These are phyloP conservation scores for Stratiomys singularior DNA, from an alignment of 2,888 invertebrate species.

Conservation along the genomic window DNA sequence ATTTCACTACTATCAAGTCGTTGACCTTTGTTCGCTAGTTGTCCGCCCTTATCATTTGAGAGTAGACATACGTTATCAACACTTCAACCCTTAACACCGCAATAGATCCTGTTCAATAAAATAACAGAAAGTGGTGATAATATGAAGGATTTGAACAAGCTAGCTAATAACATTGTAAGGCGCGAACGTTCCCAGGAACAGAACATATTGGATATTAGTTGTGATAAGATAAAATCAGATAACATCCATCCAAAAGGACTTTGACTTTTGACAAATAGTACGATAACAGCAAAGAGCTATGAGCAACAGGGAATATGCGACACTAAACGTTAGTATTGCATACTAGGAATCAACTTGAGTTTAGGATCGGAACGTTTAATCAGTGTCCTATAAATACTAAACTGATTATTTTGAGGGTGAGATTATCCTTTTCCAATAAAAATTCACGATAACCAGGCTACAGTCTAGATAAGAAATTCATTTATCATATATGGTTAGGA, in stretches of 20 bases:
- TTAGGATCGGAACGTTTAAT: not conserved
- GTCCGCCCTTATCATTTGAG: not conserved
- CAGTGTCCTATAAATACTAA: not conserved
- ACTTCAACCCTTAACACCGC: not conserved
- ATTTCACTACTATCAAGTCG: not conserved
- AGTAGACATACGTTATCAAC: not conserved
- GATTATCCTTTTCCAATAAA: slow-evolving; percentile 27
- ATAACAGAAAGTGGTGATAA: not conserved
- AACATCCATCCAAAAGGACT: slow-evolving; percentile 7
- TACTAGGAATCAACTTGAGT: not conserved
- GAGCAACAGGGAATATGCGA: not conserved
- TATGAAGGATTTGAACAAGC: not conserved
- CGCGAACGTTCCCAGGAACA: not conserved
- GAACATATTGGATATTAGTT: not conserved
- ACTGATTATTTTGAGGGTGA: not conserved
- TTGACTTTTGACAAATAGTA: slow-evolving; percentile 9
- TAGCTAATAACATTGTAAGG: not conserved
- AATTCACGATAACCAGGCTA: too few species aligned
- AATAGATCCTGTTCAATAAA: not conserved
- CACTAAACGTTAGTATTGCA: not conserved
- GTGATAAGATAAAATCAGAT: not conserved
- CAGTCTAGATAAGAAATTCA: too few species aligned
- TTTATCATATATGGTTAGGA: too few species aligned
- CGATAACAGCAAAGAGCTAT: not conserved
- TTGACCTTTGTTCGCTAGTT: not conserved